Base-by-base conservation (phyloP, 1,140 invertebrate species). In the Pectinophora gossypiella region DNA sequence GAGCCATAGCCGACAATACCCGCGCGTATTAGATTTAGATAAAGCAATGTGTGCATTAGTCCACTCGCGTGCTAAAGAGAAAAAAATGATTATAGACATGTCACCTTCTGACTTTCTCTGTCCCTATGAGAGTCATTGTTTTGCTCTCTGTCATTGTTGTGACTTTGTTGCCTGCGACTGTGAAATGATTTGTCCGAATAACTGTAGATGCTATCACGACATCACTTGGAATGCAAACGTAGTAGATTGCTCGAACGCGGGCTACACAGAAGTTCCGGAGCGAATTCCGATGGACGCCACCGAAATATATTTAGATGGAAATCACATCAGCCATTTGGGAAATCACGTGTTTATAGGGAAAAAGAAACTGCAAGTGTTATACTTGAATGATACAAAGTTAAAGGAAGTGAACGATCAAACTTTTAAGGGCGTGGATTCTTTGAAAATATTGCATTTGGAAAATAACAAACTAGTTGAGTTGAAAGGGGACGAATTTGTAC, bases 101-200 rank as follows among this genome's bases (percentile, higher is more conserved):
- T 92, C 93, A 72, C 89, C 93, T 13, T 93, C 94, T 7, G 94
- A 96, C 72, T 97, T 96, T 85, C 88, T 97, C 38, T 97, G 95
- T 83, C 91, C 92, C 5, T 97, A 97, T 85, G 92, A 94, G 71
- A 93, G 93, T n/a, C 95, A 96, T 82, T 97, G 95, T 85, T 96
- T 96, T 73, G 92, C 95, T 2, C 88, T 96, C 0, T 97, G 95
- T 77, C 94, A 96, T 76, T 97, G 95, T 81, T 97, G 95, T 85
- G 95, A 96, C 52, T 96, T 95, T 75, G 95, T 96, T 70, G 95
- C 95, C 20, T 97, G 95, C 82, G 95, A 96, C 73, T 97, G 95
- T 84, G 94, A 96, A 87, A 96, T 96, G 95, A 96, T 94, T 23
- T 97, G 95, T 81, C 95, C 95, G 7, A 89, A 89, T 42, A 94